These are phyloP conservation scores for Troides aeacus DNA, from an alignment of 2,888 invertebrate species.

Conservation along the genomic window DNA sequence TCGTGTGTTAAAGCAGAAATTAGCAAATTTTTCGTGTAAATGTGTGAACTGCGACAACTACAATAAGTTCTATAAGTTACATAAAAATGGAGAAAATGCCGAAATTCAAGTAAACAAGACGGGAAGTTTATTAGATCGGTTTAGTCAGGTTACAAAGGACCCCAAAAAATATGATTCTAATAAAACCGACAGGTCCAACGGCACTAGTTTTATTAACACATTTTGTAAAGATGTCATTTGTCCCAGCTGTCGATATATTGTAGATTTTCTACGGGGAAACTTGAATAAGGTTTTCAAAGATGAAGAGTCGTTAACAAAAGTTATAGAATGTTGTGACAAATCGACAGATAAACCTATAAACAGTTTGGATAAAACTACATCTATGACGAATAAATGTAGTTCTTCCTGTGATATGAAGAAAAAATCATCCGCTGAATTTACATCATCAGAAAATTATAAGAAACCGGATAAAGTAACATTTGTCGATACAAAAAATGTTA, in stretches of 20 bases:
- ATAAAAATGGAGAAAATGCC: slow-evolving; percentile 34
- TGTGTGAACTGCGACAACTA: slow-evolving; percentile 41
- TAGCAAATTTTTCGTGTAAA: slow-evolving; percentile 53
- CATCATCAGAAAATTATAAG: slow-evolving; percentile 19
- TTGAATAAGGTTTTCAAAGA: slow-evolving; percentile 53
- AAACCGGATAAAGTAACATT: slow-evolving; percentile 43
- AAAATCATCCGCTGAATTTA: slow-evolving; percentile 32
- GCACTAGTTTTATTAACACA: slow-evolving; percentile 25
- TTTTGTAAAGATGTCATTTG: slow-evolving; percentile 42
- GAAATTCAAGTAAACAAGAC: slow-evolving; percentile 40
- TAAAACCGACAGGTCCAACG: slow-evolving; percentile 25
- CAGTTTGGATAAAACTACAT: slow-evolving; percentile 44
- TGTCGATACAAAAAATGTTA: slow-evolving; percentile 29
- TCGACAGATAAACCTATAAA: slow-evolving; percentile 39
- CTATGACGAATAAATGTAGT: slow-evolving; percentile 36
- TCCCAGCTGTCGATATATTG: slow-evolving; percentile 50
- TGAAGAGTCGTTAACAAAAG: slow-evolving; percentile 49
- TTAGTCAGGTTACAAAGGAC: slow-evolving; percentile 33
- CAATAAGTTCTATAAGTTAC: slow-evolving; percentile 17
- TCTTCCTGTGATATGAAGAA: slow-evolving; percentile 16
- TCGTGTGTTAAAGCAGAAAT: slow-evolving; percentile 48
- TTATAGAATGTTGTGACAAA: slow-evolving; percentile 45
- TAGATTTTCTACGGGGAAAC: slow-evolving; percentile 43
- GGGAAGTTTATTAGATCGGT: slow-evolving; percentile 31
- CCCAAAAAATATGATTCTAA: slow-evolving; percentile 1